These are phyloP conservation scores for Riptortus pedestris DNA, from an alignment of 1,140 invertebrate genomes.

Conservation along the genomic window DNA sequence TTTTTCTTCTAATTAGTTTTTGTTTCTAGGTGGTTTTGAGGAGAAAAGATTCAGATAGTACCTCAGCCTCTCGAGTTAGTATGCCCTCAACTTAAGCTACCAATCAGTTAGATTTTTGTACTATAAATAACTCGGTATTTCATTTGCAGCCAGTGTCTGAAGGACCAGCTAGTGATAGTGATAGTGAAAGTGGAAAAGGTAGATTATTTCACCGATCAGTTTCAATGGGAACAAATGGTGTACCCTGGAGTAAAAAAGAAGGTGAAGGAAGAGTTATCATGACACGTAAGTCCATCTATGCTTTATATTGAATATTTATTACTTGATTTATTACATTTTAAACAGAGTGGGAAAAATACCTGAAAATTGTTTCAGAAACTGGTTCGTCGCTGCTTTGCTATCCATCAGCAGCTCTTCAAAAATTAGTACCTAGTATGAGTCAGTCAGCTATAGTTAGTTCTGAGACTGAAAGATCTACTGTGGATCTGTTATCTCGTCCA, in stretches of 20 bases:
- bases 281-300: slow-evolving; percentile 52
- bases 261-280: slow-evolving; percentile 50
- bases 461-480: slow-evolving; percentile 37
- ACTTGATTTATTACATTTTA: slow-evolving; percentile 18
- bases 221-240: slow-evolving; percentile 51
- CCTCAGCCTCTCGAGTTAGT: slow-evolving; percentile 21
- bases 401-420: slow-evolving; percentile 66
- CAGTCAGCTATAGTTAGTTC: slow-evolving; percentile 42
- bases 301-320: no score
- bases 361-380: slow-evolving; percentile 36
- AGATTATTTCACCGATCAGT: slow-evolving; percentile 52
- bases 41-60: slow-evolving; percentile 36
- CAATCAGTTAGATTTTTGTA: no score
- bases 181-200: slow-evolving; percentile 43
- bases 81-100: slow-evolving; percentile 10
- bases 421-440: slow-evolving; percentile 52
- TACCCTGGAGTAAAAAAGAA: slow-evolving; percentile 48
- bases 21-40: slow-evolving; percentile 15
- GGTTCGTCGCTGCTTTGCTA: slow-evolving; percentile 71
- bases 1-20: background rate
- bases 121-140: no score
- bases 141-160: slow-evolving; percentile 45
- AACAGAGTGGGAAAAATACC: background rate
- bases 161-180: slow-evolving; percentile 40
- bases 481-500: slow-evolving; percentile 48